Conservation (phyloP, 1,140 invertebrate species). For the Pissodes strobi region DNA sequence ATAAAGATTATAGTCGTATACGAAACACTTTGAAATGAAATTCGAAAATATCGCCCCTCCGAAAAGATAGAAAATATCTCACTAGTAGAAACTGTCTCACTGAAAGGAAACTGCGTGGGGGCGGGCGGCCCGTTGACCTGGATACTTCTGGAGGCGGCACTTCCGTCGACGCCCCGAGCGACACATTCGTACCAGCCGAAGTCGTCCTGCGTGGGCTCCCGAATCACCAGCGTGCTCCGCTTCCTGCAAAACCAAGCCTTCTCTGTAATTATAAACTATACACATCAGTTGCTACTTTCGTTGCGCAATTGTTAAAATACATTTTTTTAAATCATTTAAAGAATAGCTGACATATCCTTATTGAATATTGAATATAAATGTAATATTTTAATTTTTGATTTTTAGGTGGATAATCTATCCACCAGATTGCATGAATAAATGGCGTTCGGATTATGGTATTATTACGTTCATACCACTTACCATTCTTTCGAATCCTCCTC, state of each 20-base stretch:
- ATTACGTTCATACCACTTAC: slow-evolving; percentile 12
- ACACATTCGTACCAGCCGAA: slow-evolving; percentile 45
- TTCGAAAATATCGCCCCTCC: slow-evolving; percentile 20
- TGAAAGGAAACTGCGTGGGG: not conserved
- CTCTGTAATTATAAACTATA: slow-evolving; percentile 38
- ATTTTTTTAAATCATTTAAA: not conserved
- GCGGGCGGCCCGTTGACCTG: slow-evolving; percentile 28
- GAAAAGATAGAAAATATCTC: slow-evolving; percentile 24
- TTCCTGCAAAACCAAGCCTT: slow-evolving; percentile 45
- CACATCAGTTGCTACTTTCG: slow-evolving; percentile 1
- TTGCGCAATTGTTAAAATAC: not conserved
- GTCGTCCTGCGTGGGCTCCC: slow-evolving; percentile 32
- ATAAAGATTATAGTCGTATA: too few species aligned
- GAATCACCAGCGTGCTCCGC: slow-evolving; percentile 46
- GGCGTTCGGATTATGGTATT: too few species aligned
- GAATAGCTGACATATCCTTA: not conserved
- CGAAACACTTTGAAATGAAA: too few species aligned
- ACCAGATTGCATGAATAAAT: too few species aligned
- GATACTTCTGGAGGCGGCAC: slow-evolving; percentile 14
- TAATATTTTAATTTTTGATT: too few species aligned
- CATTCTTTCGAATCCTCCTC: slow-evolving; percentile 5
- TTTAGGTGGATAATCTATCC: too few species aligned
- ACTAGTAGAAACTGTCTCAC: slow-evolving; percentile 31
- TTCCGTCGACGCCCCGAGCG: slow-evolving; percentile 38
- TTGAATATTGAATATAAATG: not conserved